Conservation (phyloP, 2,888 invertebrate genomes). For the Cheiracanthium punctorium region DNA sequence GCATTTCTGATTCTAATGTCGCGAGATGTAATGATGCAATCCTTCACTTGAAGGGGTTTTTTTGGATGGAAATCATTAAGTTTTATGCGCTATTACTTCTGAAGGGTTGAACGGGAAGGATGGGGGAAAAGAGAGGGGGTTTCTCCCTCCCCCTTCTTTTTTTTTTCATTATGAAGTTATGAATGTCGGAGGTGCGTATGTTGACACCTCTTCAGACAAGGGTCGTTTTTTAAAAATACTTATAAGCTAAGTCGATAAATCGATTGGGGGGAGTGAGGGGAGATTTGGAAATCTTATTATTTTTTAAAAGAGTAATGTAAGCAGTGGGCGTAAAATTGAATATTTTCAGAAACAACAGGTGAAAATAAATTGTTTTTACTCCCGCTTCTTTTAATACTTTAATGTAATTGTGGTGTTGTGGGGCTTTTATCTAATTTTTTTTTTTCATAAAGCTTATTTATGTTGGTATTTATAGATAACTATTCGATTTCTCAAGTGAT, state of each 20-base stretch:
- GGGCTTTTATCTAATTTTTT: no score
- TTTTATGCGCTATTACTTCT: conserved; percentile 66
- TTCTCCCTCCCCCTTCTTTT: neutral
- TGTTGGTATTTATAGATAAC: no score
- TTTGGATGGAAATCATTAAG: conserved; percentile 60
- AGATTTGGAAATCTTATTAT: neutral
- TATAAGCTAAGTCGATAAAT: conserved; percentile 12
- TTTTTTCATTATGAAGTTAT: conserved; percentile 18
- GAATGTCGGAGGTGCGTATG: conserved; percentile 33
- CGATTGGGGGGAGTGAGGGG: neutral
- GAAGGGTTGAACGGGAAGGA: neutral
- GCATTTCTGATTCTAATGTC: conserved; percentile 14
- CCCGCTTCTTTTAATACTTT: no score
- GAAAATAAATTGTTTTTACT: neutral
- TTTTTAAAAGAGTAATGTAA: neutral
- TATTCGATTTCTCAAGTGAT: no score
- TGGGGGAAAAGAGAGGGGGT: conserved; percentile 16
- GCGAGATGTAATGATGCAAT: conserved; percentile 51
- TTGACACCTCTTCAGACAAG: conserved; percentile 31
- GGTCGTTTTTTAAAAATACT: conserved; percentile 4
- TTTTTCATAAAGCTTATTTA: no score
- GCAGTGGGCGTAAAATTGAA: neutral
- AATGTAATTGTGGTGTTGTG: no score
- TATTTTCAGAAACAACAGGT: neutral
- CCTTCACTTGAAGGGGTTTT: conserved; percentile 35